These are phyloP conservation scores for Drosophila saltans DNA, from an alignment of 1,140 invertebrate genomes.

Conservation along the genomic window DNA sequence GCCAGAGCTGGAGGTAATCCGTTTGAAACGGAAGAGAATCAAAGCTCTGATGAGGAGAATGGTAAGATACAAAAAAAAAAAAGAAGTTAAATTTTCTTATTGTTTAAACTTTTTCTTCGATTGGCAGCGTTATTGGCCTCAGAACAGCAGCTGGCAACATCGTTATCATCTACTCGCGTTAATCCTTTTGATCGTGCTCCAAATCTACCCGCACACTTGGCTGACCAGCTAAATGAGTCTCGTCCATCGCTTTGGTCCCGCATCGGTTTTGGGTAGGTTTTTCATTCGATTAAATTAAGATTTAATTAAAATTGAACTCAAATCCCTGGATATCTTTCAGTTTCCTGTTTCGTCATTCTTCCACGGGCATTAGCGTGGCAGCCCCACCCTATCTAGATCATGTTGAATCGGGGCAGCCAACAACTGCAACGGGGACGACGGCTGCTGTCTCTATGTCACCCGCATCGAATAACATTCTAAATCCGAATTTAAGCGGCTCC, in stretches of 20 bases:
- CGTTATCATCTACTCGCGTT: conserved; percentile 50
- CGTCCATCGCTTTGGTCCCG: conserved; percentile 59
- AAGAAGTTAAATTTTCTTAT: background rate
- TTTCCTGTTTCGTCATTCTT: conserved; percentile 59
- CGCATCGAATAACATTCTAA: conserved; percentile 81
- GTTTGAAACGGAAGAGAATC: conserved; percentile 49
- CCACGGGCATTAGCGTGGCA: conserved; percentile 59
- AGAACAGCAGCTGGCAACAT: conserved; percentile 22
- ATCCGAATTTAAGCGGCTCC: conserved; percentile 83
- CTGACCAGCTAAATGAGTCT: conserved; percentile 51
- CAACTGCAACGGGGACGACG: conserved; percentile 30
- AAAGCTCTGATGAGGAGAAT: conserved; percentile 79
- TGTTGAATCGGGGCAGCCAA: conserved; percentile 46
- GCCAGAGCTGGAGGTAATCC: conserved; percentile 16
- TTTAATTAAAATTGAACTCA: no score
- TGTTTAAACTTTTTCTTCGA: background rate
- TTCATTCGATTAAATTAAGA: background rate
- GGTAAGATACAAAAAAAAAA: conserved; percentile 32
- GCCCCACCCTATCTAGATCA: conserved; percentile 70
- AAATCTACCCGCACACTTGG: conserved; percentile 70
- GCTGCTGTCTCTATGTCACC: conserved; percentile 46
- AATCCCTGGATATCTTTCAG: conserved; percentile 18
- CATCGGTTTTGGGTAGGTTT: conserved; percentile 53
- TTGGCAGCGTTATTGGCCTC: conserved; percentile 54
- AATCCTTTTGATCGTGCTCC: conserved; percentile 81